phyloP scores from a whole-genome alignment of 2,113 vertebrate species.

The Otocyon megalotis region DNA sequence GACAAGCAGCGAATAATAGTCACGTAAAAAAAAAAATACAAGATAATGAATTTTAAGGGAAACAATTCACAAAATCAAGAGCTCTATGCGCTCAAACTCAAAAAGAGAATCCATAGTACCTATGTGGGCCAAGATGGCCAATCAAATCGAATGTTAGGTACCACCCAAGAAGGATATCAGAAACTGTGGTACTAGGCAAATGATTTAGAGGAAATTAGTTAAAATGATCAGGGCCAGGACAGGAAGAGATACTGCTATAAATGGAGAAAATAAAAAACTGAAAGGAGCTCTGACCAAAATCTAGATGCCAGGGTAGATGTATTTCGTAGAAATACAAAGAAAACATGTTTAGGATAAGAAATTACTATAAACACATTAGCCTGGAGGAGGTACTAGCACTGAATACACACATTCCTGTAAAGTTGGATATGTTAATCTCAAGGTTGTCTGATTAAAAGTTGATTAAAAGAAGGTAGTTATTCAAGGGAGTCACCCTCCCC shows the following conservation, averaged over 20 bases:
- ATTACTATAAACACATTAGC: neutral
- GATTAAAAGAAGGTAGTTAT: neutral
- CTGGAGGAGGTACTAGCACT: neutral
- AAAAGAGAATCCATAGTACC: neutral
- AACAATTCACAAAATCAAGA: slow-evolving; percentile 25
- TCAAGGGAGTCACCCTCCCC: neutral
- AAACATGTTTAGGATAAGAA: neutral
- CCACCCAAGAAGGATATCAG: neutral
- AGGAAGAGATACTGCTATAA: neutral
- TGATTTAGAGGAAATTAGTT: neutral
- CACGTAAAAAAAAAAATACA: neutral
- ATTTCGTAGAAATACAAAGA: slow-evolving; percentile 41
- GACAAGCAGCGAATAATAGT: neutral
- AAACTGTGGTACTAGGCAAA: neutral
- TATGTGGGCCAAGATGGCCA: neutral
- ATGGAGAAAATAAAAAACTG: neutral
- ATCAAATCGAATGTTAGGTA: neutral
- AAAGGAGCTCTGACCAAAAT: slow-evolving; percentile 3
- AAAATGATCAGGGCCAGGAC: neutral
- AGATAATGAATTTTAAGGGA: neutral
- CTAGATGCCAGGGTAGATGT: neutral
- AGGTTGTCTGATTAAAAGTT: neutral
- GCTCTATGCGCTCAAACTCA: neutral
- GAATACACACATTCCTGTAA: neutral
- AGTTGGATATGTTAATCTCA: neutral